Conservation (phyloP, 1,140 invertebrate genomes). For the Orius insidiosus region DNA sequence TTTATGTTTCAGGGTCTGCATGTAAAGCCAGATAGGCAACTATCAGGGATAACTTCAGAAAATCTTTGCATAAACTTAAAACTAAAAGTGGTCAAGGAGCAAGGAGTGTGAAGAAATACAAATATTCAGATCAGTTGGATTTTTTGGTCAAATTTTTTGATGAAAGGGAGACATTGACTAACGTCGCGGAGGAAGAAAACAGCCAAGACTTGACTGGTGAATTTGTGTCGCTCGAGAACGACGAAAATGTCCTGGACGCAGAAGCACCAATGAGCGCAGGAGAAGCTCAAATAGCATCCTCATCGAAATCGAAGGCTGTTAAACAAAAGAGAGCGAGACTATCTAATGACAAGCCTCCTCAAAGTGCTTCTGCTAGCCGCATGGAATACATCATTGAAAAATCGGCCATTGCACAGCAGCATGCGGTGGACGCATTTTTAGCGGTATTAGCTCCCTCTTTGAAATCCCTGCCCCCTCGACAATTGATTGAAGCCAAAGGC, state of each 20-base stretch:
- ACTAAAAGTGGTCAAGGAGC: conserved; percentile 2
- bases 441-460: too few species aligned
- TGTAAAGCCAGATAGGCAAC: not conserved
- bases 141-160: conserved; percentile 2
- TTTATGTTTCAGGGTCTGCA: not conserved
- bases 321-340: not conserved
- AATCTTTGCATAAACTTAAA: not conserved
- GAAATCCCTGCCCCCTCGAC: too few species aligned
- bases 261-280: too few species aligned
- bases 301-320: not conserved
- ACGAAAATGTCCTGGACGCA: not conserved
- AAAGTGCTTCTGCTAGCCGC: too few species aligned
- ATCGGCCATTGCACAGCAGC: too few species aligned
- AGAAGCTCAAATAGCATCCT: not conserved
- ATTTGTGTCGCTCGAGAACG: too few species aligned
- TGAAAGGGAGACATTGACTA: not conserved
- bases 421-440: too few species aligned
- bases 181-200: not conserved
- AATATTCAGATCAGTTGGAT: not conserved
- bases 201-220: not conserved
- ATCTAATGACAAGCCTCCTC: too few species aligned
- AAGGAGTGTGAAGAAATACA: not conserved
- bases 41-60: not conserved
- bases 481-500: too few species aligned
- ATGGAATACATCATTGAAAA: too few species aligned